Conservation (phyloP, 2,797 vertebrate genomes). For the Distichodus sexfasciatus region DNA sequence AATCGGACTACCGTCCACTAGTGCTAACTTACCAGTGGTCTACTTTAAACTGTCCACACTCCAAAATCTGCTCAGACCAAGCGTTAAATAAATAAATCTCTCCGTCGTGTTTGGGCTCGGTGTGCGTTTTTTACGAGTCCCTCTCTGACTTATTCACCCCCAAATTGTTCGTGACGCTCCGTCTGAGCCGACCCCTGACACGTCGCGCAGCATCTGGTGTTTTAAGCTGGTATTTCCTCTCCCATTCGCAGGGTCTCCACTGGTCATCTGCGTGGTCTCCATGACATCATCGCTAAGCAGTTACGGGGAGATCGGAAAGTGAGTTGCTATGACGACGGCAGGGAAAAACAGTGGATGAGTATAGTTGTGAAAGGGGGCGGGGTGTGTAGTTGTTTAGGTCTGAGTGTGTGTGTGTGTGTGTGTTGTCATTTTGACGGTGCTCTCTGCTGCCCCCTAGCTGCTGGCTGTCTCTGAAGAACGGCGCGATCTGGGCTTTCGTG, state of each 20-base stretch:
- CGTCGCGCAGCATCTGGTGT: neutral
- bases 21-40: too few species aligned
- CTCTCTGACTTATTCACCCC: too few species aligned
- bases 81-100: too few species aligned
- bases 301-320: slow-evolving; percentile 87
- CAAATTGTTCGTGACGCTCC: neutral
- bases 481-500: slow-evolving; percentile 96
- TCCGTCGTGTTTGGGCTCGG: too few species aligned
- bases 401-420: neutral
- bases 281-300: slow-evolving; percentile 79
- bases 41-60: too few species aligned
- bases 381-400: neutral
- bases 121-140: too few species aligned
- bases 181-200: neutral
- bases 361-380: neutral
- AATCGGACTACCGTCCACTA: too few species aligned
- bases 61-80: too few species aligned
- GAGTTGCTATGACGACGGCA: slow-evolving; percentile 60
- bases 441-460: slow-evolving; percentile 80
- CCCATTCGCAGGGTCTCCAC: slow-evolving; percentile 78
- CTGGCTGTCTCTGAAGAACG: slow-evolving; percentile 88
- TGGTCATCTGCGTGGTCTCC: slow-evolving; percentile 86
- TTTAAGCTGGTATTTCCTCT: neutral
- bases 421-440: neutral
- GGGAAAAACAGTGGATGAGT: neutral